phyloP scores from a whole-genome alignment of 2,113 vertebrate species.

The Thomomys bottae region DNA sequence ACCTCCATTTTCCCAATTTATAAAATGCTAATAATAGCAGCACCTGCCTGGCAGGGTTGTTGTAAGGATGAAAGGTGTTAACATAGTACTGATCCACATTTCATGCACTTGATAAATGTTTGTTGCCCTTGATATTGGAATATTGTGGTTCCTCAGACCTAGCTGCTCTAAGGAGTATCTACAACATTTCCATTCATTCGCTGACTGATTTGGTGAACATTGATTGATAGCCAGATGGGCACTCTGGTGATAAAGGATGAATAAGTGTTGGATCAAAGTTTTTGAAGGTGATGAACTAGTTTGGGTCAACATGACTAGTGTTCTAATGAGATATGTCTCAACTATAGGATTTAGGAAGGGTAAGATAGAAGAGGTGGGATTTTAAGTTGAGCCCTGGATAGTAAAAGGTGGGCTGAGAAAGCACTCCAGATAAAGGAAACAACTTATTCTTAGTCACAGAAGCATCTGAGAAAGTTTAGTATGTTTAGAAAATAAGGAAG shows the following conservation, averaged over 20 bases:
- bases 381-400: neutral
- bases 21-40: slow-evolving; percentile 32
- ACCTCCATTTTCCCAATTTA: slow-evolving; percentile 3
- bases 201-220: neutral
- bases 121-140: slow-evolving; percentile 18
- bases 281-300: neutral
- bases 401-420: neutral
- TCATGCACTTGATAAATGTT: neutral
- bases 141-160: neutral
- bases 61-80: neutral
- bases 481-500: neutral
- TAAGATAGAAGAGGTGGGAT: neutral
- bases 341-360: neutral
- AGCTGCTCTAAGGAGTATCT: neutral
- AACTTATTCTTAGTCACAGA: neutral
- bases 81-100: neutral
- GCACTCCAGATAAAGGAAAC: neutral
- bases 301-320: neutral
- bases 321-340: neutral
- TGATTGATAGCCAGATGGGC: neutral
- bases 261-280: neutral
- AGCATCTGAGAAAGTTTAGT: neutral
- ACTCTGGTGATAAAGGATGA: neutral
- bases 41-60: neutral
- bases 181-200: neutral